Base-by-base conservation (phyloP, 2,113 vertebrate species). In the Phocoena phocoena region DNA sequence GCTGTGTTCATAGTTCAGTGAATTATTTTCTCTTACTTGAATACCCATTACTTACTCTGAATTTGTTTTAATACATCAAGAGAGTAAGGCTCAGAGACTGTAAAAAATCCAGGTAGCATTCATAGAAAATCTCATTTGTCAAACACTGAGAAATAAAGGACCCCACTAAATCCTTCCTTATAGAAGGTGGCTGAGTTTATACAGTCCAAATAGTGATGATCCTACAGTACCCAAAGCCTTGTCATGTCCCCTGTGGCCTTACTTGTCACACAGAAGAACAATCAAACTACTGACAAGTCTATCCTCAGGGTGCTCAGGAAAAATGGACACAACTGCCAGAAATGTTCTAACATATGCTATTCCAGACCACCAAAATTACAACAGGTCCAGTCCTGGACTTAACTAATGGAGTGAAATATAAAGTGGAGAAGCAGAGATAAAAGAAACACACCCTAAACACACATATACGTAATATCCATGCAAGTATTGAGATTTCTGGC, bases 11-110 rank as follows among this genome's bases (percentile, higher is more conserved):
- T 60, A 97, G 47, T 79, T 71, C 14, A 76, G 38, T 50, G 65
- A 96, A 84, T 96, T 93, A 67, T 94, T 94, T 96, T 93, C 84
- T 79, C 23, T 87, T 94, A 25, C 36, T 94, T 92, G 50, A 95
- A 83, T 90, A 88, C 17, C 74, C 25, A 60, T 60, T 81, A 20
- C 44, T 93, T 77, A 96, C 74, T 74, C 50, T 87, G 36, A 89
- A 89, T 95, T 96, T 90, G 21, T 90, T 90, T 88, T 85, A 95
- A 96, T 28, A 65, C 15, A 84, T 88, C 26, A 93, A 76, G 65
- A 71, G 15, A 44, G 38, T 62, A 90, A 94, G 33, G 2, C 15
- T 85, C 62, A 95, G 41, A 60, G 74, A 47, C 8, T 55, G 0
- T 80, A 68, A 89, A 77, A 68, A 62, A 28, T 73, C 33, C 33